Base-by-base conservation (phyloP, 2,888 invertebrate genomes). In the Busseola fusca region DNA sequence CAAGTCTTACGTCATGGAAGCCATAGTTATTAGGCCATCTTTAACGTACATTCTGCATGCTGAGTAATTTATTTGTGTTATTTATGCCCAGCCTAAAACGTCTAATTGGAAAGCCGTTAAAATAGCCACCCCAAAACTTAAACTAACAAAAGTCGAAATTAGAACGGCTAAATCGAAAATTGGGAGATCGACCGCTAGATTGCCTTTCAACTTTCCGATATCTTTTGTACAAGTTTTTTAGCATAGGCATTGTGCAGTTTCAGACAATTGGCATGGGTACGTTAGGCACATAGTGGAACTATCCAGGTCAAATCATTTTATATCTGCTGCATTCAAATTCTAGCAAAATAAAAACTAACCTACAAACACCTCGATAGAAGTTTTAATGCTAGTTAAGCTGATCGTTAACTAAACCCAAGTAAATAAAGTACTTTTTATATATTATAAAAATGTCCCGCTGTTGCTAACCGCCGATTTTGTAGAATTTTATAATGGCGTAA, bases 401-500 rank as follows among this genome's bases (percentile, higher is more conserved):
- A 52, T 77, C 18, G n/a, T 59, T 48, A 59, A 69, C 50, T 69
- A 25, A 34, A 69, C 16, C 30, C 40, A 57, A 50, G 21, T 42
- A 62, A 52, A 69, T 50, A 76, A 69, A 71, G 30, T 40, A 65
- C 68, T 72, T 65, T 79, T 80, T 58, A 52, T 72, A 72, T 83
- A n/a, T 79, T 77, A 78, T 62, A 74, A 54, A 80, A 81, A 85
- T 81, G 79, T 84, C 74, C 82, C 75, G 76, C 80, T 84, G 84
- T 84, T 82, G 76, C 78, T 85, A 84, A 81, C 78, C 82, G 82
- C 78, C 72, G 76, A 81, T 80, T 84, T 84, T 76, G 76, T 71
- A 76, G 77, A 81, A 81, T 80, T 84, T 86, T 86, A 87, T 85
- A 86, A 87, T 88, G 87, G 87, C 82, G 86, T 90, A 89, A 91